Percentiles rank a stretch among this genome's conserved stretches.
phyloP scores from a whole-genome alignment of 2,113 vertebrate species.

The Oceanites oceanicus region DNA sequence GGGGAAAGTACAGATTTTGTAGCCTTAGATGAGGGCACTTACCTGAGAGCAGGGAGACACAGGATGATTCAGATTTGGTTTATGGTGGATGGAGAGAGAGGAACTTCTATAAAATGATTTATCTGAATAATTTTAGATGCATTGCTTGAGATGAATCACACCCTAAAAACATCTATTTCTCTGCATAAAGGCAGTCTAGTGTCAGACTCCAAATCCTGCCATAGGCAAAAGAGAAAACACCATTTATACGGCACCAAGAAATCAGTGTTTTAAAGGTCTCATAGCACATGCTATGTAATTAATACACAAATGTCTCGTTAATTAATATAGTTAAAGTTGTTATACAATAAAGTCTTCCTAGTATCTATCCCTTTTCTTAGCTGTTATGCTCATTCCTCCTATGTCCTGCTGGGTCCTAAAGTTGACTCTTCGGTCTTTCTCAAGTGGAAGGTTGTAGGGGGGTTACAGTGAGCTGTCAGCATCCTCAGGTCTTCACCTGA shows the following conservation, averaged over 20 bases:
- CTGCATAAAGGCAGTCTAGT: not conserved
- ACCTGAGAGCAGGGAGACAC: not conserved
- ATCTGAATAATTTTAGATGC: constrained; percentile 17
- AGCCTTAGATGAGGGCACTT: not conserved
- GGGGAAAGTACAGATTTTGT: not conserved
- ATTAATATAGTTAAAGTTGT: not conserved
- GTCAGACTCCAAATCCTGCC: not conserved
- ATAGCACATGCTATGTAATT: not conserved
- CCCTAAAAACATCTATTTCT: not conserved
- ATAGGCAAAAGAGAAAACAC: not conserved
- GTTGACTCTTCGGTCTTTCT: not conserved
- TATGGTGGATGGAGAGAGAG: not conserved
- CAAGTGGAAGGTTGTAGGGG: not conserved
- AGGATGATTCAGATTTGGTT: not conserved
- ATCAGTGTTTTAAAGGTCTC: not conserved
- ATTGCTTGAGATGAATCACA: not conserved
- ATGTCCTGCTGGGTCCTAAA: not conserved
- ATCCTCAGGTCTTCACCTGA: not conserved
- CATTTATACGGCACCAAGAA: not conserved
- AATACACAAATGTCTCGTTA: not conserved
- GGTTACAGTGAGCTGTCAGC: not conserved
- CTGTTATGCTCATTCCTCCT: not conserved
- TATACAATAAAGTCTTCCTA: not conserved
- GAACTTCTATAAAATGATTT: not conserved
- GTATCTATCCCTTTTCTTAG: not conserved